These are phyloP conservation scores for Hyla sarda DNA, from an alignment of 2,113 vertebrate species.

Conservation along the genomic window DNA sequence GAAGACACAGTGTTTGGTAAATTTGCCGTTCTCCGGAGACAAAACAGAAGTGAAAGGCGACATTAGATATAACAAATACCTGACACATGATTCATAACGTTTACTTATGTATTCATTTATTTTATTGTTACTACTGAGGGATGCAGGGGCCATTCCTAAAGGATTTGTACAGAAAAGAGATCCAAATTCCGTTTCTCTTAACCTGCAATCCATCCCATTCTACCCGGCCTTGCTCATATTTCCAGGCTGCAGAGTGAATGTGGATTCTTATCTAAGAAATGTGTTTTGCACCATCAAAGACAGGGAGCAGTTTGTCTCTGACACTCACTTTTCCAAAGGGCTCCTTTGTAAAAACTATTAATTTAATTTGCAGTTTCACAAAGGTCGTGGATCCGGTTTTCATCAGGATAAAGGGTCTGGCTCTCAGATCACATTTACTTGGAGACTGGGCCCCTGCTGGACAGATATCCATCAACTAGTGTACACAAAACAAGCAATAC, in stretches of 20 bases:
- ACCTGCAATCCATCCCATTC: not conserved
- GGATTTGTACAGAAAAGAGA: constrained; percentile 11
- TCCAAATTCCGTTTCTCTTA: not conserved
- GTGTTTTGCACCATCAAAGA: constrained; percentile 59
- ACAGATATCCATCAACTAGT: constrained; percentile 59
- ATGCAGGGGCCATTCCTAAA: constrained; percentile 20
- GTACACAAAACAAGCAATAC: constrained; percentile 55
- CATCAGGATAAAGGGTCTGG: constrained; percentile 64
- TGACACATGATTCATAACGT: not conserved
- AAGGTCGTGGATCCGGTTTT: constrained; percentile 64
- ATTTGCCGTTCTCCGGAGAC: constrained; percentile 13
- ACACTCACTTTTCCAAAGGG: constrained; percentile 65
- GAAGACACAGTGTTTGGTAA: constrained; percentile 47
- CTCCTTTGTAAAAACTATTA: constrained; percentile 66
- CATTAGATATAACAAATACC: constrained; percentile 41
- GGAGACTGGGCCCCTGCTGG: constrained; percentile 58
- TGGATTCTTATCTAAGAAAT: constrained; percentile 56
- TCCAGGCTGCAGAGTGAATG: constrained; percentile 39
- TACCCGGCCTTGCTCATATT: constrained; percentile 25
- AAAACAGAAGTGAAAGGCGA: constrained; percentile 33
- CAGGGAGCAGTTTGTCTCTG: constrained; percentile 65
- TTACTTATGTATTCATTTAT: too few species aligned
- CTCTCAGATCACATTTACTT: constrained; percentile 61
- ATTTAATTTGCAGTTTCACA: constrained; percentile 66
- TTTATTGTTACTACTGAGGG: not conserved